Percentiles rank a stretch among this genome's conserved stretches.
Conservation (phyloP, 2,113 vertebrate species). For the Tupaia tana region DNA sequence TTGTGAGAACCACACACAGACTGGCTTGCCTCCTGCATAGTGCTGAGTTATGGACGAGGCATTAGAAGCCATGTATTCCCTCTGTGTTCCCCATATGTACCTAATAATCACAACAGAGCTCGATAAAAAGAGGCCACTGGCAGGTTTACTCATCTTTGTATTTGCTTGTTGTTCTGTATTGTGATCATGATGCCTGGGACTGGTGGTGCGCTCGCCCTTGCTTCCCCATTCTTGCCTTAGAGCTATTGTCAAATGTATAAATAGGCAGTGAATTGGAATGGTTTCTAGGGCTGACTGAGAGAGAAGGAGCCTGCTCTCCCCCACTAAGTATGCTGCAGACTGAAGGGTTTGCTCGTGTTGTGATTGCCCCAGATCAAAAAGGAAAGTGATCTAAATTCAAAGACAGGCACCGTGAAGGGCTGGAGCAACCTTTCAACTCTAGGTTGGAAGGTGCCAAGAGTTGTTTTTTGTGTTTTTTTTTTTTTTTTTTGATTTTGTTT, state of each 20-base stretch:
- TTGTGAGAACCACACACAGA: constrained; percentile 79
- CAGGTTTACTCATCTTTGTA: constrained; percentile 84
- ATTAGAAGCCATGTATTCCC: constrained; percentile 79
- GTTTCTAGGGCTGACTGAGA: neutral
- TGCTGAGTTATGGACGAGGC: constrained; percentile 76
- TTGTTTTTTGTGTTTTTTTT: neutral
- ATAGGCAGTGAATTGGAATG: constrained; percentile 66
- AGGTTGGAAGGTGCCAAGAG: neutral
- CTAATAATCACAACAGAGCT: constrained; percentile 78
- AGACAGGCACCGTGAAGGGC: neutral
- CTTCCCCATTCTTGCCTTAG: constrained; percentile 49
- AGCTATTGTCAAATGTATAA: constrained; percentile 69
- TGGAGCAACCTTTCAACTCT: constrained; percentile 52
- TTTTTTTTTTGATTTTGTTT: constrained; percentile 24
- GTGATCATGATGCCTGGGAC: neutral
- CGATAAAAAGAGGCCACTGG: constrained; percentile 79
- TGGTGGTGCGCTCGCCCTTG: constrained; percentile 62
- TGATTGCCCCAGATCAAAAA: constrained; percentile 39
- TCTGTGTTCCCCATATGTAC: constrained; percentile 74
- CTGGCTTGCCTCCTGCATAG: constrained; percentile 71
- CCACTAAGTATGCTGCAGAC: neutral
- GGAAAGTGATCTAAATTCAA: constrained; percentile 36
- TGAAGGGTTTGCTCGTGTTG: neutral
- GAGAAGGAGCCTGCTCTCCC: constrained; percentile 30
- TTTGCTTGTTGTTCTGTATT: constrained; percentile 78